These are phyloP conservation scores for Emydocephalus ijimae DNA, from an alignment of 2,113 vertebrate genomes.

Conservation along the genomic window DNA sequence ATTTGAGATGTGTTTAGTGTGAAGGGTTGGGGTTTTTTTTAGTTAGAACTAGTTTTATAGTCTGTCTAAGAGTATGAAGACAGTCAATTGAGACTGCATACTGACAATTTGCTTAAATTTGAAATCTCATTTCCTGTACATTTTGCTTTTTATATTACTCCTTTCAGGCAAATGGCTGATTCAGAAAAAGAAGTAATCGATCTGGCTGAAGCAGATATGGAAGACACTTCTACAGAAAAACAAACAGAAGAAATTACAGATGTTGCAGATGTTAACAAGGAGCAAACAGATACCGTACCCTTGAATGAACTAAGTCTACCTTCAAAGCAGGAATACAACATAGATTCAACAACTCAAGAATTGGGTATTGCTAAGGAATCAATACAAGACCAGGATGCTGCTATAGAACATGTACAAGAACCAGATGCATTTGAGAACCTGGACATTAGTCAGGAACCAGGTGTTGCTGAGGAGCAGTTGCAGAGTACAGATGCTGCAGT, in stretches of 20 bases:
- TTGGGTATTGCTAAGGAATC: background rate
- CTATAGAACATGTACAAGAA: background rate
- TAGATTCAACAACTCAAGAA: constrained; percentile 2
- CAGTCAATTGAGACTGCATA: background rate
- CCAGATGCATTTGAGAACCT: background rate
- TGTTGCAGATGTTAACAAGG: background rate
- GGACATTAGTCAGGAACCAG: background rate
- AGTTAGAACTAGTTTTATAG: background rate
- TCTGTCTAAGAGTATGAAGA: background rate
- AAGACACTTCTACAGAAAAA: background rate
- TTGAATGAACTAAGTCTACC: background rate
- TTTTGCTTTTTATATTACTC: constrained; percentile 3
- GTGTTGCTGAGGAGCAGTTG: background rate
- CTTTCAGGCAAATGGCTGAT: constrained; percentile 57
- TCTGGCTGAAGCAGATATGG: background rate
- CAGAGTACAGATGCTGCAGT: background rate
- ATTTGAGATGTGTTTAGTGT: background rate
- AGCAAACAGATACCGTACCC: background rate
- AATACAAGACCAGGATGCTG: background rate
- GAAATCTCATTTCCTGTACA: background rate
- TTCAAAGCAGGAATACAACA: background rate
- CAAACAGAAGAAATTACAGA: background rate
- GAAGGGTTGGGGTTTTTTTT: background rate
- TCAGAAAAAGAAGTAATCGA: background rate
- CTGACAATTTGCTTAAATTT: background rate